Base-by-base conservation (phyloP, 2,888 invertebrate genomes). In the Plebejus anna region DNA sequence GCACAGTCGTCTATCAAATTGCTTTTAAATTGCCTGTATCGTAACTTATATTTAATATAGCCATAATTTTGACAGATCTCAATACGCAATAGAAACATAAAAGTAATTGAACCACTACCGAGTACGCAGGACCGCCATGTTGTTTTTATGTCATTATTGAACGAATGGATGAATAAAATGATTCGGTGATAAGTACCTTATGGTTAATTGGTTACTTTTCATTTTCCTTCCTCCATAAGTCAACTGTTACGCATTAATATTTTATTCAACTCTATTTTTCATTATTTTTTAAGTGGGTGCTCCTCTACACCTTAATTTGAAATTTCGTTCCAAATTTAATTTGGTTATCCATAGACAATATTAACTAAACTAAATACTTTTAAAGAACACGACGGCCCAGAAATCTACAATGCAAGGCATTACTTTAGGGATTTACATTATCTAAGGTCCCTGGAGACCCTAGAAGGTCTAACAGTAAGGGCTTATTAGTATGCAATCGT, bases 401-500 rank as follows among this genome's bases (percentile, higher is more conserved):
- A 66, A 66, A 66, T 66, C 32, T 66, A 66, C 32, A 36, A 66
- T 36, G 32, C 66, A 66, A 22, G 61, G 3, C 36, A 38, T 42
- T 22, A 51, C 73, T 13, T 55, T 16, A 73, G 55, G 73, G 73
- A 55, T 28, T 73, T 73, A 7, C 55, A 36, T 66, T 51, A 55
- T 55, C 51, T 51, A 32, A 16, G 73, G 73, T 73, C 73, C 55
- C 73, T 73, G 28, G 73, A 55, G 73, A 61, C 3, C 13, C 11
- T 28, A 51, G 7, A 32, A 73, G 55, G 73, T n/a, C 13, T 73
- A 73, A 55, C 73, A 32, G 51, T 72, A 72, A 13, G 42, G 71
- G 22, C 51, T 73, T 55, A 73, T 73, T 47, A 73, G 55, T 73
- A 73, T 73, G 51, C 73, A 55, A 51, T 73, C 13, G 7, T 13